Evolutionary conservation across 2,797 vertebrate species (phyloP), one percentile per base, ranked within the genome.

Genomic region (Thaleichthys pacificus): DNA sequence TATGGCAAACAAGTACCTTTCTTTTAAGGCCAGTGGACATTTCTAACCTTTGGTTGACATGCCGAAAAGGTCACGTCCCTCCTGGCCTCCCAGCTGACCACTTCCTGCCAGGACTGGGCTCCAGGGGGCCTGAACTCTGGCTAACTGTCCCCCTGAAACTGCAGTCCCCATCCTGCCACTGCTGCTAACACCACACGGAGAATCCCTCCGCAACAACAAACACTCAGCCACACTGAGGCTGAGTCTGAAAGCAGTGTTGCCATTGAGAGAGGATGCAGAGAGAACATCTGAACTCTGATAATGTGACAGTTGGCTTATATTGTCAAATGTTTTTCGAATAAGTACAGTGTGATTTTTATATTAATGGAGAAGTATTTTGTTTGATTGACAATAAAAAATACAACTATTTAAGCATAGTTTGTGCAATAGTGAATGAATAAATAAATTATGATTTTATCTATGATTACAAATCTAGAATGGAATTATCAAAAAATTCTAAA

Each of bases 41-140:
- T 93, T 92, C 90, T 94, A 92, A 93, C 93, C 93, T 94, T 94
- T 94, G 92, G 86, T 85, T 94, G 93, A 93, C 92, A 90, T 87
- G 75, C 76, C 30, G 87, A 88, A 93, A 94, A 94, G 92, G 93
- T 93, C 92, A 93, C 83, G 85, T 84, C 84, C 87, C 91, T 91
- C 86, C 26, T 65, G 82, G 87, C 77, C 72, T 88, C 83, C 84
- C 80, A 69, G 69, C 80, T 70, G 81, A 88, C 84, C 86, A 84
- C 88, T 87, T 85, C 80, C 80, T 82, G 67, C 75, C 76, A 42
- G 26, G 38, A 62, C 22, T 14, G 65, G 21, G 24, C 58, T 62
- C 47, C 47, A 49, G 56, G 14, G 47, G 47, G 49, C 66, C 22
- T 14, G 65, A 22, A n/a, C 58, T 57, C 47, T 49, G 32, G 19